Conservation (phyloP, 2,888 invertebrate species). For the Clitarchus hookeri region DNA sequence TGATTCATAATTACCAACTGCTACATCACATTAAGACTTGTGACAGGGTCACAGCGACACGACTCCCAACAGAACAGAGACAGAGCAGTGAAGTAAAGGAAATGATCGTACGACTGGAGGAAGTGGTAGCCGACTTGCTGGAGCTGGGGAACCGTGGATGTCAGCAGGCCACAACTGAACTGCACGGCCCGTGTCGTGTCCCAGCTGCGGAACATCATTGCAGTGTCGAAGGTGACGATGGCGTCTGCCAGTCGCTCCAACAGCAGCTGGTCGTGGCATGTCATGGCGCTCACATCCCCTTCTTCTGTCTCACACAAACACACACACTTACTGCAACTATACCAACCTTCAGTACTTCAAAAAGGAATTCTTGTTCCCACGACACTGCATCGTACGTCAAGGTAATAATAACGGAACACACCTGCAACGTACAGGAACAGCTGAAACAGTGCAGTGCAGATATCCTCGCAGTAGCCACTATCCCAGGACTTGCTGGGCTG, state of each 20-base stretch:
- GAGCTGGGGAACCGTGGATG: conserved; percentile 53
- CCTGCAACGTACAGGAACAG: background rate
- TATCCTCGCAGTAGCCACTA: background rate
- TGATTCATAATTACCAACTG: too few species aligned
- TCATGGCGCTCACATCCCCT: background rate
- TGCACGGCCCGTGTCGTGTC: conserved; percentile 50
- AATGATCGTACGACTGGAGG: conserved; percentile 53
- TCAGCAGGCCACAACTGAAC: conserved; percentile 53
- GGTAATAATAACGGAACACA: background rate
- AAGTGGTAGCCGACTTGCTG: conserved; percentile 59
- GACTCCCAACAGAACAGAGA: too few species aligned
- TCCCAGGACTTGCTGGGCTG: background rate
- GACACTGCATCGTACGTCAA: too few species aligned
- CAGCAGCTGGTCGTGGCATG: conserved; percentile 30
- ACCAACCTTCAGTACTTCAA: background rate
- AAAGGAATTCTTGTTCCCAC: too few species aligned
- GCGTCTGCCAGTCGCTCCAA: conserved; percentile 48
- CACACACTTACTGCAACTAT: too few species aligned
- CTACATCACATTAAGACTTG: too few species aligned
- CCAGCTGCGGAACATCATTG: conserved; percentile 43
- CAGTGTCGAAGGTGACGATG: conserved; percentile 48
- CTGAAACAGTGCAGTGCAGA: background rate
- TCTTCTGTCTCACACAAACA: background rate
- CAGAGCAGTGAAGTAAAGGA: too few species aligned
- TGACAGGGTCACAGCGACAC: too few species aligned